Evolutionary conservation across 2,888 invertebrate species (phyloP), one percentile per base, ranked within the genome.

Genomic region (Nebria brevicollis): DNA sequence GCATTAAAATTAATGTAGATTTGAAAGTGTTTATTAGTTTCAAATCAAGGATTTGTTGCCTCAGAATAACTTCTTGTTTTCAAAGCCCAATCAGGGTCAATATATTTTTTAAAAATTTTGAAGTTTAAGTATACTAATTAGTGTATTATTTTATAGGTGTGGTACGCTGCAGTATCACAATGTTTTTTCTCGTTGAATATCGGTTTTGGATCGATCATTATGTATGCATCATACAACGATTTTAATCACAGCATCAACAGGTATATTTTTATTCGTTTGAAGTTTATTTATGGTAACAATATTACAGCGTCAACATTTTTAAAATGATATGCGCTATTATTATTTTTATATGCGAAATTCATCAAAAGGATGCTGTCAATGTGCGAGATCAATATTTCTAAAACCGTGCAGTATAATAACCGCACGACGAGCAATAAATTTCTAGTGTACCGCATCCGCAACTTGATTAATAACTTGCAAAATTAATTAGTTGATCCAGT

Each of bases 221-320:
- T 95, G 94, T 94, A 94, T 85, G 90, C 94, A 13, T 94, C 94
- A 0, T 95, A 94, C 87, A 95, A 95, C 86, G 90, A 91, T 74
- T 95, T 95, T 87, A 88, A 90, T 70, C 93, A 94, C 85, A 92
- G 93, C 82, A 91, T 94, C 82, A 93, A 94, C 88, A 92, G 93
- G 94, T 94, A 88, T 83, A 68, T 13, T 4, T 70, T 70, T 54
- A 54, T 3, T 8, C 54, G 54, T 54, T 54, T 54, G 8, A 54
- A 54, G 54, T 54, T 54, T 54, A 54, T 54, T 54, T 54, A 54
- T 54, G 54, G 54, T 54, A 54, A 54, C 13, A 54, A 54, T 54
- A 54, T 54, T 54, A 13, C 11, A 11, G 8, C 54, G 54, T 34
- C 34, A 84, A 72, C n/a, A 72, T 74, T 13, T 20, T 75, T 83